Percentiles rank a stretch among this genome's conserved stretches.
These are phyloP conservation scores for Hipposideros larvatus DNA, from an alignment of 2,797 vertebrate genomes.

Conservation along the genomic window DNA sequence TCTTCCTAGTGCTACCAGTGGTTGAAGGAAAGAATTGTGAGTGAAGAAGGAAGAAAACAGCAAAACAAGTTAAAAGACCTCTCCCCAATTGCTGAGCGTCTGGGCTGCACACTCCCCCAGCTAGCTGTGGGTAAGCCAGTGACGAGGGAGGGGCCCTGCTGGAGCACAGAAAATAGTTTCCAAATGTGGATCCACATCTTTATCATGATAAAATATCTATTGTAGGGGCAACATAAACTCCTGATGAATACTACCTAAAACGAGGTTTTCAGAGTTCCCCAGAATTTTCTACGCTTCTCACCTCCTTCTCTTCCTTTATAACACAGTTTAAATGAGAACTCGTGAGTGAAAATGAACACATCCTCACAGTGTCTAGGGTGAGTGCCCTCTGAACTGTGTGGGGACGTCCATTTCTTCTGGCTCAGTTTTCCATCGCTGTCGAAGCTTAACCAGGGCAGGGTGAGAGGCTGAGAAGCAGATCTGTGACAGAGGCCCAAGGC, in stretches of 20 bases:
- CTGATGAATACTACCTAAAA: not conserved
- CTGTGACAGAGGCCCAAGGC: not conserved
- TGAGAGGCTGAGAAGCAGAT: not conserved
- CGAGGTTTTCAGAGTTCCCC: not conserved
- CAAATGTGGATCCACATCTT: not conserved
- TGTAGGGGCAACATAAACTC: not conserved
- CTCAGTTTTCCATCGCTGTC: not conserved
- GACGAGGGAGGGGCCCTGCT: not conserved
- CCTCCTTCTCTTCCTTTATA: not conserved
- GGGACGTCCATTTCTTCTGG: not conserved
- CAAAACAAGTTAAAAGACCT: constrained; percentile 98
- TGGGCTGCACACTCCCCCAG: constrained; percentile 98
- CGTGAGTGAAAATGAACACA: not conserved
- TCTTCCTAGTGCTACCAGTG: constrained; percentile 97
- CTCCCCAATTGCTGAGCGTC: constrained; percentile 94
- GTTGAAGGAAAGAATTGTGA: constrained; percentile 98
- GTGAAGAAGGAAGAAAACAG: constrained; percentile 97
- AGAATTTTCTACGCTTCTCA: not conserved
- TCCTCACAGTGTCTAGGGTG: not conserved
- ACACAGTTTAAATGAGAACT: not conserved
- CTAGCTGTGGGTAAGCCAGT: constrained; percentile 95
- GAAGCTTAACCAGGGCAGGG: not conserved
- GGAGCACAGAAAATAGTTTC: not conserved
- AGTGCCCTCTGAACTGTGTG: not conserved
- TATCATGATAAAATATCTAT: not conserved